These are phyloP conservation scores for Drosophila persimilis DNA, from an alignment of 1,140 invertebrate species.

Conservation along the genomic window DNA sequence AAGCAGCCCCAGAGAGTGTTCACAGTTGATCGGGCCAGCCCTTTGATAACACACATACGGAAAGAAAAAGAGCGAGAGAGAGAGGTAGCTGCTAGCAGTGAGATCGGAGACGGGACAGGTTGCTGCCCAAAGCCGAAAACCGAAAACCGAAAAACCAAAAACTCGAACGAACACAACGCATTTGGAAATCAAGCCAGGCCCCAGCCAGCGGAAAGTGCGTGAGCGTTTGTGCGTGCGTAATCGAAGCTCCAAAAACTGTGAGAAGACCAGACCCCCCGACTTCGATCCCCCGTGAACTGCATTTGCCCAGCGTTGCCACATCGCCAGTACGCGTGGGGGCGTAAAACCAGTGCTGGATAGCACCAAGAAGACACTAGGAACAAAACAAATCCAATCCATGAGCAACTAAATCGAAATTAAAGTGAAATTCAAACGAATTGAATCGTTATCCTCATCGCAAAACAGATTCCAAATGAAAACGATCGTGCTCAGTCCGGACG, in stretches of 20 bases:
- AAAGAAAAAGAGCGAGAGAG: constrained; percentile 19
- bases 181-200: constrained; percentile 59
- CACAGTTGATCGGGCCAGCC: constrained; percentile 60
- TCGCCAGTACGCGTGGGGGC: background rate
- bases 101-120: constrained; percentile 24
- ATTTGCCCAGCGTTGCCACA: constrained; percentile 26
- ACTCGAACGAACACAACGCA: constrained; percentile 57
- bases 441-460: background rate
- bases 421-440: constrained; percentile 15
- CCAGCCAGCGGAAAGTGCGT: constrained; percentile 37
- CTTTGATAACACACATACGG: constrained; percentile 69
- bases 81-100: background rate
- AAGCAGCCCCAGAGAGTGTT: constrained; percentile 17
- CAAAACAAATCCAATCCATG: background rate
- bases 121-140: constrained; percentile 11
- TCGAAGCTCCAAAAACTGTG: constrained; percentile 14
- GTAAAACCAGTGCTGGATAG: constrained; percentile 5
- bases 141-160: constrained; percentile 33
- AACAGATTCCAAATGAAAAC: constrained; percentile 75
- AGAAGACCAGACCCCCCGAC: no score
- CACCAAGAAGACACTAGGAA: constrained; percentile 2
- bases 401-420: constrained; percentile 15
- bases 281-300: constrained; percentile 19
- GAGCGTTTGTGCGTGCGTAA: constrained; percentile 30
- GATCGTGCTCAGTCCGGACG: constrained; percentile 71